These are phyloP conservation scores for Trissolcus basalis DNA, from an alignment of 1,140 invertebrate genomes.

Conservation along the genomic window DNA sequence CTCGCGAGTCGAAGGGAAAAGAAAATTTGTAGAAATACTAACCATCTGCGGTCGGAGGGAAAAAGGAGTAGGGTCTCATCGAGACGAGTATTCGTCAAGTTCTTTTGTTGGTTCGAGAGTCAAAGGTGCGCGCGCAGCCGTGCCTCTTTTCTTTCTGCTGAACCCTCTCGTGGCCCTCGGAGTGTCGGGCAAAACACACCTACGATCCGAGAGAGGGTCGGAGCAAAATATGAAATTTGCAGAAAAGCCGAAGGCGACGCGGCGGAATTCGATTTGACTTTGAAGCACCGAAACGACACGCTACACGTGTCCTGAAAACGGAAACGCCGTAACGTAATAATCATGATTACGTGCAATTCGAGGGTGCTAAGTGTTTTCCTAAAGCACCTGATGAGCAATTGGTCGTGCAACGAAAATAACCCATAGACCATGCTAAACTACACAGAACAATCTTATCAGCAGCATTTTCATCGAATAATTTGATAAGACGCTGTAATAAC, in stretches of 20 bases:
- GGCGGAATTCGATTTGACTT: slow-evolving; percentile 42
- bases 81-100: slow-evolving; percentile 40
- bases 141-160: slow-evolving; percentile 20
- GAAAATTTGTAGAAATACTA: neutral
- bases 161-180: slow-evolving; percentile 12
- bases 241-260: slow-evolving; percentile 35
- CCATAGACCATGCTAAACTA: neutral
- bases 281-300: slow-evolving; percentile 30
- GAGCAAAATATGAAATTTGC: slow-evolving; percentile 41
- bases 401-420: neutral
- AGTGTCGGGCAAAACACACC: slow-evolving; percentile 27
- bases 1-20: slow-evolving; percentile 14
- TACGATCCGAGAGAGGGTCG: slow-evolving; percentile 13
- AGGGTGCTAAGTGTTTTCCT: slow-evolving; percentile 35
- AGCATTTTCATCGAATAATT: neutral
- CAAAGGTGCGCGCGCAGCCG: slow-evolving; percentile 17
- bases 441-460: neutral
- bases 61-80: slow-evolving; percentile 30
- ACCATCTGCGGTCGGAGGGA: slow-evolving; percentile 13
- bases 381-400: slow-evolving; percentile 13
- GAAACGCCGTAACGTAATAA: slow-evolving; percentile 33
- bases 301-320: slow-evolving; percentile 40
- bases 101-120: slow-evolving; percentile 44
- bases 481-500: neutral
- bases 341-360: slow-evolving; percentile 28